Evolutionary conservation across 2,113 vertebrate genomes (phyloP), one percentile per base, ranked within the genome.

Genomic region (Vombatus ursinus): DNA sequence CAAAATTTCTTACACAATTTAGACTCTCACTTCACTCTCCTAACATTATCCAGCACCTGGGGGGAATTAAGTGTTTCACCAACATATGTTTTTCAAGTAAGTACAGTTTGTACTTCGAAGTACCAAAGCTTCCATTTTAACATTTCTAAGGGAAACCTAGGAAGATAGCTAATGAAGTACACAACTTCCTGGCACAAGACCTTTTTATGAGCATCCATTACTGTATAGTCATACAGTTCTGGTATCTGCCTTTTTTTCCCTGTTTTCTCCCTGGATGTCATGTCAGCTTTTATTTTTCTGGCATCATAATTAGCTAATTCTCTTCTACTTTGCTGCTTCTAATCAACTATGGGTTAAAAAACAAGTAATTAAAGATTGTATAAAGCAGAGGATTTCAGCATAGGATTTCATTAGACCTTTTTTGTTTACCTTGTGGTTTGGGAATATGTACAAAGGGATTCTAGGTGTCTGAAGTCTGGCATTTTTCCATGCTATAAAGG

Each of bases 51-150:
- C 19, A 44, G 16, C 37, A 84, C 6, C 8, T 84, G n/a, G n/a
- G n/a, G 68, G n/a, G 28, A 37, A 44, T 84, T 84, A 77, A 77
- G 37, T 77, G 37, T n/a, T n/a, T 77, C 61, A n/a, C 31, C 37
- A 77, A 22, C 16, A 77, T 77, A 37, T 44, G 44, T 84, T 84
- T 47, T 53, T 84, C 26, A 95, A n/a, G 57, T 90, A 89, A 90
- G 24, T 92, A 92, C 90, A 96, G 53, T 26, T 90, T 91, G 52
- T 28, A 84, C 7, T 92, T 61, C 77, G 91, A 94, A 96, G 89
- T 22, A 94, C n/a, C 11, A 37, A 96, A 95, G 49, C 2, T 94
- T 95, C 89, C 52, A 91, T 48, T 95, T 93, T 52, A 90, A 89
- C 50, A 90, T 28, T 94, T 93, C 91, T 93, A 28, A 93, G 12